These are phyloP conservation scores for Perizoma affinitatum DNA, from an alignment of 2,888 invertebrate species.

Conservation along the genomic window DNA sequence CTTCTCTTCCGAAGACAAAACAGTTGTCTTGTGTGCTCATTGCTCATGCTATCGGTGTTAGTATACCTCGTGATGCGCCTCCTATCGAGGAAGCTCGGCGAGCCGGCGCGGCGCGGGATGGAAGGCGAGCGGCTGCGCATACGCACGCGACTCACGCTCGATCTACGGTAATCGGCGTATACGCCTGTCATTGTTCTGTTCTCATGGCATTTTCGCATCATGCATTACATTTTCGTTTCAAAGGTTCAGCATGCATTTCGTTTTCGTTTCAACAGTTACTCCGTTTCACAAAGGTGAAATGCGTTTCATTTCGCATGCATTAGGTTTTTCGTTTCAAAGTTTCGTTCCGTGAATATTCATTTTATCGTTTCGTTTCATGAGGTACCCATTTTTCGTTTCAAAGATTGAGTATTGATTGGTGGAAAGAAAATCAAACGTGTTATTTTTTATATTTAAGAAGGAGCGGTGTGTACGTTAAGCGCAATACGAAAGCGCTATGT, in stretches of 20 bases:
- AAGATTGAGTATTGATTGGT: conserved; percentile 29
- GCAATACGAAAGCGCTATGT: background rate
- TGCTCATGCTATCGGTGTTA: background rate
- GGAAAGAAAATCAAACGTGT: conserved; percentile 26
- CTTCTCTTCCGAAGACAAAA: too few relatives aligned
- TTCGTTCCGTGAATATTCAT: background rate
- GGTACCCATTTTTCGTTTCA: conserved; percentile 16
- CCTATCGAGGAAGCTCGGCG: conserved; percentile 96
- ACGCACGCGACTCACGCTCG: conserved; percentile 65
- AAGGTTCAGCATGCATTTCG: conserved; percentile 10
- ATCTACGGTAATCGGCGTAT: conserved; percentile 82
- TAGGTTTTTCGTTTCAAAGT: conserved; percentile 16
- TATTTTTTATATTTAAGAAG: conserved; percentile 21
- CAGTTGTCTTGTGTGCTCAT: too few relatives aligned
- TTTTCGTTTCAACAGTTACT: conserved; percentile 5
- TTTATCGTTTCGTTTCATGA: conserved; percentile 6
- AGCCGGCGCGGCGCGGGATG: conserved; percentile 95
- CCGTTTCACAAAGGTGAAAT: conserved; percentile 5
- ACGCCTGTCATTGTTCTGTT: conserved; percentile 81
- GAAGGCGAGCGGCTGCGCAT: conserved; percentile 90
- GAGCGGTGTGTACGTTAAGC: background rate
- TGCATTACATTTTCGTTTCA: conserved; percentile 26
- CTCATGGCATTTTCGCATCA: conserved; percentile 34
- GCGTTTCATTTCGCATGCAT: conserved; percentile 18
- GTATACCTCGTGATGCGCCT: conserved; percentile 96